These are phyloP conservation scores for Cremastinae sp. DNA, from an alignment of 2,888 invertebrate genomes.

Conservation along the genomic window DNA sequence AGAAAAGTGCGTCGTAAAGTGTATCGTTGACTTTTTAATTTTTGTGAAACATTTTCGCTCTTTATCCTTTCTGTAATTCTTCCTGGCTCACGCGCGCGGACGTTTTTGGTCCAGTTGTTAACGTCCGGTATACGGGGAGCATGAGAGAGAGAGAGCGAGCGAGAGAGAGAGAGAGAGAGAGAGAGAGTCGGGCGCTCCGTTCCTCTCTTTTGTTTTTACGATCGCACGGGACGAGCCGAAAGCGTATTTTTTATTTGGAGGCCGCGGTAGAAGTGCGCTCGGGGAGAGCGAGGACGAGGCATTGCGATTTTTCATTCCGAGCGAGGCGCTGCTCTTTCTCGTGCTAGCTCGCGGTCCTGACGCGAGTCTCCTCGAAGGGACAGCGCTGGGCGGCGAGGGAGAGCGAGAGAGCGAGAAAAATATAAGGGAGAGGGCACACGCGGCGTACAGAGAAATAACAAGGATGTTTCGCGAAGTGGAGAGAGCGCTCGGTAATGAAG, in stretches of 20 bases:
- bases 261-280: constrained; percentile 36
- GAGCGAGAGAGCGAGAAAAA: constrained; percentile 21
- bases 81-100: constrained; percentile 18
- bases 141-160: too few species aligned
- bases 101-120: constrained; percentile 25
- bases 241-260: constrained; percentile 50
- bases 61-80: constrained; percentile 52
- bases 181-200: too few species aligned
- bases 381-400: too few species aligned
- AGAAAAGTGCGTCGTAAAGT: too few species aligned
- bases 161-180: too few species aligned
- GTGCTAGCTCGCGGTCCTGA: too few species aligned
- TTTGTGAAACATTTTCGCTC: constrained; percentile 13
- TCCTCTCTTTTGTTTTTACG: constrained; percentile 57
- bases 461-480: constrained; percentile 74
- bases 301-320: constrained; percentile 8
- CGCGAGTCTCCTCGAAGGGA: too few species aligned
- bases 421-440: constrained; percentile 63
- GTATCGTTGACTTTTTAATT: not conserved
- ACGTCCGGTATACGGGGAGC: too few species aligned
- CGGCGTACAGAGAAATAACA: constrained; percentile 78
- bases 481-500: constrained; percentile 76
- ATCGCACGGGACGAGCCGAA: constrained; percentile 49
- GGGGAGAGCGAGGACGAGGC: constrained; percentile 36
- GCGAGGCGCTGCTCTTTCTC: not conserved